A percentile compares a stretch with the other conserved stretches of the same genome.
Conservation (phyloP, 2,888 invertebrate species). For the Spialia ferax region DNA sequence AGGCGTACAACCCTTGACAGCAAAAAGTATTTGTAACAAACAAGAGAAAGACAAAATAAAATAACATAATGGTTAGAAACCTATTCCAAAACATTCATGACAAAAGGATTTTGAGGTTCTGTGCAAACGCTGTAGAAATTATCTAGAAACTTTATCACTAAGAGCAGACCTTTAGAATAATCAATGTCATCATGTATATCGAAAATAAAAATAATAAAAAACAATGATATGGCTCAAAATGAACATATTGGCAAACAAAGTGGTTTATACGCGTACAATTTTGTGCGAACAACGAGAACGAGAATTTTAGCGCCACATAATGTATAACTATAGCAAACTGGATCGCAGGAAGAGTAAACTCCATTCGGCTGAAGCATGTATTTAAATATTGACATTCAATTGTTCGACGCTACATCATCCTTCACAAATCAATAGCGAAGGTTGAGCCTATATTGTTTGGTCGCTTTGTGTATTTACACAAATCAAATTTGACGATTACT, state of each 20-base stretch:
- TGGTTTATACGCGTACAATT: background rate
- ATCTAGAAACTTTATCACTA: too few species aligned
- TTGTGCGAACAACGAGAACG: background rate
- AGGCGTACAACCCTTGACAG: too few species aligned
- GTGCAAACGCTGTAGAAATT: too few species aligned
- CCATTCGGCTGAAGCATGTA: conserved; percentile 11
- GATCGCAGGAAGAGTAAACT: too few species aligned
- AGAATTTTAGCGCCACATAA: background rate
- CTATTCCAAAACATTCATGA: too few species aligned
- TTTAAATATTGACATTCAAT: conserved; percentile 25
- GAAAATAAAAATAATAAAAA: too few species aligned
- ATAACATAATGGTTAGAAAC: too few species aligned
- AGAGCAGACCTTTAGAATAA: too few species aligned
- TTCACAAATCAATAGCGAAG: conserved; percentile 20
- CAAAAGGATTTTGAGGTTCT: too few species aligned
- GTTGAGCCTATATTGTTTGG: background rate
- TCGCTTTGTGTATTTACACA: conserved; percentile 4
- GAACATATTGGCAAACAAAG: background rate
- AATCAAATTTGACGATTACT: conserved; percentile 1
- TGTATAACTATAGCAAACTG: background rate
- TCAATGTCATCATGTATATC: too few species aligned
- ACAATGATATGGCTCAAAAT: background rate
- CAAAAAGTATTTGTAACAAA: too few species aligned
- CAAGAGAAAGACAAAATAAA: too few species aligned
- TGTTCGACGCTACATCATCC: conserved; percentile 16